These are phyloP conservation scores for Drosophila villosipedis DNA, from an alignment of 2,888 invertebrate genomes.

Conservation along the genomic window DNA sequence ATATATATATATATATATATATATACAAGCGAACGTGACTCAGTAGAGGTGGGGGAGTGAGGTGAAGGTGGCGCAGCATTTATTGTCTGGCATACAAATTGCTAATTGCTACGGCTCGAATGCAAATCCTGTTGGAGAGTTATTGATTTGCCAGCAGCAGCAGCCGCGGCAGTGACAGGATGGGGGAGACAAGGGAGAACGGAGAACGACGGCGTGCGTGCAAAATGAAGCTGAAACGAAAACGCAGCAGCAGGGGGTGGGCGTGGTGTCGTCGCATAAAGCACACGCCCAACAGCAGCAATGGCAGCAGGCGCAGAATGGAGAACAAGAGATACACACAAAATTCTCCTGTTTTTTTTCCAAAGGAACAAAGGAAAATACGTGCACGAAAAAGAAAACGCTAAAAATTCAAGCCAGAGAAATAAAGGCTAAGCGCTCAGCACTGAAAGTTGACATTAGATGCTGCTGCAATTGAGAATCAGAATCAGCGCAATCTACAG, in stretches of 20 bases:
- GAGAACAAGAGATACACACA: constrained; percentile 64
- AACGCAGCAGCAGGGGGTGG: constrained; percentile 16
- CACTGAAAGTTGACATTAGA: constrained; percentile 4
- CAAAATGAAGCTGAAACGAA: constrained; percentile 59
- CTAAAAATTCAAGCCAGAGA: neutral
- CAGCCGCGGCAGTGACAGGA: neutral
- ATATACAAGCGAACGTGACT: constrained; percentile 50
- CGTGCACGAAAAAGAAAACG: constrained; percentile 2
- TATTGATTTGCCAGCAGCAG: constrained; percentile 67
- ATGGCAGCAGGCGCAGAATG: constrained; percentile 14
- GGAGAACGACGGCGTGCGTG: constrained; percentile 29
- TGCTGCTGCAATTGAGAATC: constrained; percentile 1
- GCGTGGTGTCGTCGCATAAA: constrained; percentile 25
- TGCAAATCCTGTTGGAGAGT: constrained; percentile 71
- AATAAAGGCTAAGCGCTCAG: constrained; percentile 12
- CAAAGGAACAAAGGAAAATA: constrained; percentile 58
- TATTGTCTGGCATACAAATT: constrained; percentile 69
- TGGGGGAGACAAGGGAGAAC: neutral
- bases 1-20: constrained; percentile 1
- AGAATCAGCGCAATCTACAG: constrained; percentile 36
- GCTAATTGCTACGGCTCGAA: constrained; percentile 56
- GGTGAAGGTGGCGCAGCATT: constrained; percentile 5
- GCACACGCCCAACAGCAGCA: constrained; percentile 43
- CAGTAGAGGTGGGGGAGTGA: constrained; percentile 11
- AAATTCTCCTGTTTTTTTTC: constrained; percentile 41